Evolutionary conservation across 1,140 invertebrate genomes (phyloP), one percentile per base, ranked within the genome.

Genomic region (Euwallacea similis): DNA sequence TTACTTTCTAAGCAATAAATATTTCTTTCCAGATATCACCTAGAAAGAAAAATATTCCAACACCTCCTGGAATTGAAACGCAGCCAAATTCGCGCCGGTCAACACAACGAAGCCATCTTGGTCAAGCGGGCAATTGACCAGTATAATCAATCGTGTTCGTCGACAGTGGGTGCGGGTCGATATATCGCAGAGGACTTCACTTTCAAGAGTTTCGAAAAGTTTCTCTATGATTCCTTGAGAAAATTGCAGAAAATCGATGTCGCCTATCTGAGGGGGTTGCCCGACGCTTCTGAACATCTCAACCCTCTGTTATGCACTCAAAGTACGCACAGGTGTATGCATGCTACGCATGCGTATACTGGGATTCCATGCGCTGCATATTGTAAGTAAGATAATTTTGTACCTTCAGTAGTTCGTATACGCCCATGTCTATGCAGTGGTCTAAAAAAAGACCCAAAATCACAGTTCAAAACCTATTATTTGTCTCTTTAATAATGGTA

Each of bases 41-140:
- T 95, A 75, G 96, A 98, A 80, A 85, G 94, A 66, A 93, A 94
- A 77, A 94, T 98, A 76, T 98, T 98, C 82, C 93, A 97, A 78
- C 93, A 98, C 80, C 83, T 98, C 63, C 87, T 97, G 76, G 95
- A 98, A 81, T 81, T 98, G 16, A 98, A 98, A 81, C 86, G 94
- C 66, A 85, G 96, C 62, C 96, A 98, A 82, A 97, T 98, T 70
- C 88, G 94, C 75, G 91, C 93, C 60, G 93, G 93, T 13, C 90
- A 92, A 83, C 87, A 92, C 7, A 96, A 96, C 77, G 96, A 98
- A 82, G 88, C 91, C 21, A 89, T 97, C 56, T 82, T 97, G 10
- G 94, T 97, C 0, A 97, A 96, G 81, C 86, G 95, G 74, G 87
- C 88, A 13, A 88, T 89, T 33, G 92, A 95, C 68, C 89, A 90